Evolutionary conservation across 2,888 invertebrate species (phyloP).

Genomic region (Drosophila nr. fundita): DNA sequence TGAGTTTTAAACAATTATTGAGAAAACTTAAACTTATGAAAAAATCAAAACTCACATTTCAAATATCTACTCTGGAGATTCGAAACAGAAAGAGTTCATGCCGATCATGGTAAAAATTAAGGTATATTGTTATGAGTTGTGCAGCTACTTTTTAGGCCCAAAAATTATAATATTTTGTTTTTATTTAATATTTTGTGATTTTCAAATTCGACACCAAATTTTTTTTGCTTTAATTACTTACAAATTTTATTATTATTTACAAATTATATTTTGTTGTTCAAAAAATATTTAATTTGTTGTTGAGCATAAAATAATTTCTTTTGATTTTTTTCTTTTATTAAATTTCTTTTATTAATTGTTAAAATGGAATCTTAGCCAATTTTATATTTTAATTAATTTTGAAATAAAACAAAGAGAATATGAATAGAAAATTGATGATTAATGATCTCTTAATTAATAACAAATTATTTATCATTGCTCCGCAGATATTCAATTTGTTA

Average conservation of each 20-base stretch:
- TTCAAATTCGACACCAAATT: neutral
- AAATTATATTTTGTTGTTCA: neutral
- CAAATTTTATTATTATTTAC: neutral
- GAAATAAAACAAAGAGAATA: neutral
- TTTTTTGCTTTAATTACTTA: neutral
- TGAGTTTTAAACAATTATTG: slow-evolving; percentile 31
- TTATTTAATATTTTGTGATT: neutral
- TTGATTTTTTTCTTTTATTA: neutral
- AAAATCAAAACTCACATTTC: neutral
- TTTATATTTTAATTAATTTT: neutral
- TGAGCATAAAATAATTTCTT: too few species aligned
- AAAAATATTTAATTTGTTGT: neutral
- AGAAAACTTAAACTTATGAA: neutral
- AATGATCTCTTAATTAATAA: neutral
- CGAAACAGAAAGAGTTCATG: neutral
- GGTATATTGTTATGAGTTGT: neutral
- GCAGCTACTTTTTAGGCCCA: accelerated
- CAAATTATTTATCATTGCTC: neutral
- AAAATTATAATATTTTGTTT: neutral
- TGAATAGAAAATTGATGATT: neutral
- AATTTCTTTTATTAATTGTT: neutral
- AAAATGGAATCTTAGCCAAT: neutral
- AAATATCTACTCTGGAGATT: neutral
- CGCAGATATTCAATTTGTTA: neutral
- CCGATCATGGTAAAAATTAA: neutral